phyloP scores from a whole-genome alignment of 2,888 invertebrate species.

The Ophion ellenae region DNA sequence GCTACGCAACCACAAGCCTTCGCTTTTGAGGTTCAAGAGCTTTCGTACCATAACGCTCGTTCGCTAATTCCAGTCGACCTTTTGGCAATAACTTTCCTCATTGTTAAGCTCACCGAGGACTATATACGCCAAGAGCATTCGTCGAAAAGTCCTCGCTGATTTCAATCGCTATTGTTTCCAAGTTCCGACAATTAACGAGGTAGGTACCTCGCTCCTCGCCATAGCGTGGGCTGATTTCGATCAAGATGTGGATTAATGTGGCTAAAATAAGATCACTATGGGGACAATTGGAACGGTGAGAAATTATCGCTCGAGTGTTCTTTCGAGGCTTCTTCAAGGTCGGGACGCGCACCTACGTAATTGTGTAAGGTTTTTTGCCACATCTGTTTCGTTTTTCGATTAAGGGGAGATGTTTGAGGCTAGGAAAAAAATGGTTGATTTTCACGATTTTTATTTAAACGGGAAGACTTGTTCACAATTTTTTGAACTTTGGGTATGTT shows the following conservation, averaged over 20 bases:
- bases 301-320: neutral
- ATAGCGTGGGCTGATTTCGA: constrained; percentile 6
- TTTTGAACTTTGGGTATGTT: too few species aligned
- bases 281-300: neutral
- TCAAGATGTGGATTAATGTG: neutral
- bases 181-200: constrained; percentile 30
- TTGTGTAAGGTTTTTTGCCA: too few species aligned
- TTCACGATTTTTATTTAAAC: too few species aligned
- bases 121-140: constrained; percentile 19
- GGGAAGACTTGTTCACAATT: too few species aligned
- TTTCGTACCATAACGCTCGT: constrained; percentile 35
- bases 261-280: neutral
- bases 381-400: too few species aligned
- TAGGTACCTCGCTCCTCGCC: neutral
- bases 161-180: constrained; percentile 23
- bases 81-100: constrained; percentile 46
- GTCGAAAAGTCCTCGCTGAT: constrained; percentile 18
- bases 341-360: too few species aligned
- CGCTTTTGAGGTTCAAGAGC: constrained; percentile 33
- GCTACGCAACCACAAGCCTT: constrained; percentile 22
- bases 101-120: constrained; percentile 27
- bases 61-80: constrained; percentile 39
- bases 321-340: neutral
- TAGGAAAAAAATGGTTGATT: too few species aligned
- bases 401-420: too few species aligned